Evolutionary conservation across 2,113 vertebrate genomes (phyloP).

Genomic region (Cyprinodon variegatus): DNA sequence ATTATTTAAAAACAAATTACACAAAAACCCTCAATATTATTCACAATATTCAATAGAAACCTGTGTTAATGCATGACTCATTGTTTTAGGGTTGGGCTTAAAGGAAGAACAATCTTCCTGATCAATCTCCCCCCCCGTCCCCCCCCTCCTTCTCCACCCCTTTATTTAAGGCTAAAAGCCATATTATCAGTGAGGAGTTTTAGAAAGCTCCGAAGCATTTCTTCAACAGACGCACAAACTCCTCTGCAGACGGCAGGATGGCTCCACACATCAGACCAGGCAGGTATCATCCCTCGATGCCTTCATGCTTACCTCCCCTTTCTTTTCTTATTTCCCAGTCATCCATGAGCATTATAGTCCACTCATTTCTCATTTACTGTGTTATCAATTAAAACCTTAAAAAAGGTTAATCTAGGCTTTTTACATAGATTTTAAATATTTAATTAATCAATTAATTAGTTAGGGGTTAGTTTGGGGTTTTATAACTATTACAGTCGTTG

Average conservation of each 20-base stretch:
- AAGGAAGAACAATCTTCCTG: not conserved
- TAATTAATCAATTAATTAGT: not conserved
- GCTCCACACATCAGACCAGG: conserved; percentile 62
- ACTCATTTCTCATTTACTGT: not conserved
- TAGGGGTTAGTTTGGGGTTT: not conserved
- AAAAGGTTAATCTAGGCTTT: not conserved
- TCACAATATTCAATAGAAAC: not conserved
- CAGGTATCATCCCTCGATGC: conserved; percentile 21
- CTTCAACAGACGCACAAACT: not conserved
- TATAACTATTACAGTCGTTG: not conserved
- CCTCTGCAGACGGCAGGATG: conserved; percentile 52
- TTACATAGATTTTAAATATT: not conserved
- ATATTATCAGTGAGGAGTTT: conserved; percentile 13
- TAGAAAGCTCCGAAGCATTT: conserved; percentile 19
- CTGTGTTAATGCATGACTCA: not conserved
- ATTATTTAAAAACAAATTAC: too few relatives aligned
- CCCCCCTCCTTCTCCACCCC: not conserved
- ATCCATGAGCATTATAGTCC: not conserved
- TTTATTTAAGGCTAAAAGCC: not conserved
- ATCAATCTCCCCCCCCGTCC: not conserved
- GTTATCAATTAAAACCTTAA: not conserved
- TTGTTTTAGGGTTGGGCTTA: not conserved
- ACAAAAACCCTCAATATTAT: too few relatives aligned
- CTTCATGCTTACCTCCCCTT: not conserved
- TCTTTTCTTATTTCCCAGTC: not conserved